Evolutionary conservation across 2,888 invertebrate genomes (phyloP), one percentile per base, ranked within the genome.

Genomic region (Altica lythri): DNA sequence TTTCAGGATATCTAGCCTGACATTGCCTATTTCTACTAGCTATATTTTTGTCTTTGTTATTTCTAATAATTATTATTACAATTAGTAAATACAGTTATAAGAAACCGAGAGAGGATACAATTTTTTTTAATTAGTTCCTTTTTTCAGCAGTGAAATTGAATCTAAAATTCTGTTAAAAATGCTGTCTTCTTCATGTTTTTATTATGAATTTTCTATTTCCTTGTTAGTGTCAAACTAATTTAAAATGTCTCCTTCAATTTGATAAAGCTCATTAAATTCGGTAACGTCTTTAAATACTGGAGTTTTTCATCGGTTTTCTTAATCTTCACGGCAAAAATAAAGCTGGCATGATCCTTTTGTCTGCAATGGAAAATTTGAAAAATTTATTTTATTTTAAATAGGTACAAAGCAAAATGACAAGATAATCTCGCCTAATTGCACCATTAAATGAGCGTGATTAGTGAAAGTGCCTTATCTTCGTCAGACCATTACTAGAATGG

Each of bases 401-500:
- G 46, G 46, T 37, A 46, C 35, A 37, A 46, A 46, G 37, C 19
- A 27, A 49, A 49, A 49, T 42, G 49, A 40, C 49, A 40, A 32
- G 40, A 42, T 42, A 42, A 49, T 49, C 19, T 40, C 32, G 30
- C 22, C 32, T 40, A 49, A 49, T 18, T 37, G 37, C 49, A 22
- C 40, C 30, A 49, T 49, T 45, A 45, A 52, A 38, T 40, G 45
- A 37, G 37, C 45, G 38, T 34, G 45, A 52, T 52, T 52, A 45
- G 30, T n/a, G 30, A 29, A 38, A 40, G 38, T 40, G 44, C 27
- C 52, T 57, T 48, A 44, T 51, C 40, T 59, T 55, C 59, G 29
- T 53, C 40, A 50, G 51, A 53, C 59, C 55, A 62, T 62, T 58
- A 60, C 53, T 27, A 48, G 40, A 60, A 57, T 56, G 62, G 55